phyloP scores from a whole-genome alignment of 2,113 vertebrate species.

The Gallinago jamesoni region DNA sequence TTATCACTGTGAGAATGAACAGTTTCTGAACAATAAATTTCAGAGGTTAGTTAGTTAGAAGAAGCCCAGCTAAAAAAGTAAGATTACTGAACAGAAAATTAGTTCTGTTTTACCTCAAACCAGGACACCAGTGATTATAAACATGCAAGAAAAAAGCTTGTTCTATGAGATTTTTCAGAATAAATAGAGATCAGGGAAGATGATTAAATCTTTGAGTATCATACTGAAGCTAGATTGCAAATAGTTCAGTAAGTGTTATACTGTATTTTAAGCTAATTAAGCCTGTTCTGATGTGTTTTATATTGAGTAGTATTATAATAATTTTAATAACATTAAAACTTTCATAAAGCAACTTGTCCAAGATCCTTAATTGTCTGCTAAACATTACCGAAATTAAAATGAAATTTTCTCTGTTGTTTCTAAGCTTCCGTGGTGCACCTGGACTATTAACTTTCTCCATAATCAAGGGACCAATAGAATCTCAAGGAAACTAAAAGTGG shows the following conservation, averaged over 20 bases:
- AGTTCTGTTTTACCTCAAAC: too few relatives aligned
- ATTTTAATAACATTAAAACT: background rate
- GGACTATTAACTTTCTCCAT: background rate
- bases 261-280: background rate
- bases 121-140: background rate
- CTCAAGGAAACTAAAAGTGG: background rate
- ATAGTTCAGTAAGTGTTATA: background rate
- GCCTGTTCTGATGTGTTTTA: background rate
- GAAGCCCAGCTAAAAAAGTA: too few relatives aligned
- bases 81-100: too few relatives aligned
- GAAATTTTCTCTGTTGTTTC: background rate
- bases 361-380: background rate
- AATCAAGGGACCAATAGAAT: background rate
- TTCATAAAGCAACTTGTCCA: background rate
- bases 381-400: background rate
- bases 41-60: too few relatives aligned
- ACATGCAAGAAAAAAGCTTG: background rate
- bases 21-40: too few relatives aligned
- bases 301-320: background rate
- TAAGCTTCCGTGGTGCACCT: background rate
- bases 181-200: background rate
- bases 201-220: background rate
- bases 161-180: background rate
- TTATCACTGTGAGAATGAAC: too few relatives aligned
- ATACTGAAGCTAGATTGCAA: background rate